A percentile compares a stretch with the other conserved stretches of the same genome.
These are phyloP conservation scores for Sceloporus tristichus DNA, from an alignment of 2,113 vertebrate genomes.

Conservation along the genomic window DNA sequence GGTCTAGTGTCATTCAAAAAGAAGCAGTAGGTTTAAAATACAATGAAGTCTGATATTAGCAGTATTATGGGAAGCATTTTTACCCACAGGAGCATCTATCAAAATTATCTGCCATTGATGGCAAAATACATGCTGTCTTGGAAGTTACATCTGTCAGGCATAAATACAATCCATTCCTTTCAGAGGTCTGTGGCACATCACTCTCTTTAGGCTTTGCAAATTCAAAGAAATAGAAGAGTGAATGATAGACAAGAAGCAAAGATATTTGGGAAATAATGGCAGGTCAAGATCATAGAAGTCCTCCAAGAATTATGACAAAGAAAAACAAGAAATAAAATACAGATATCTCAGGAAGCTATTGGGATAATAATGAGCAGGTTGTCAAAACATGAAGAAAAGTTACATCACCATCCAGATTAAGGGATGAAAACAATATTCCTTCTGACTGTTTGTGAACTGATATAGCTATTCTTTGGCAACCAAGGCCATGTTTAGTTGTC, in stretches of 20 bases:
- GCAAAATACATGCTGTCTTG: constrained; percentile 63
- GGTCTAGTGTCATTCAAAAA: constrained; percentile 61
- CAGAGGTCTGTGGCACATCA: constrained; percentile 33
- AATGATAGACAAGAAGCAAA: constrained; percentile 23
- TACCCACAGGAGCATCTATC: constrained; percentile 47
- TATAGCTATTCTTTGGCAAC: neutral
- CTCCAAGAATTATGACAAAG: constrained; percentile 28
- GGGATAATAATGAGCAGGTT: constrained; percentile 6
- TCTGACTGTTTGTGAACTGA: neutral
- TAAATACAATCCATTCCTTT: constrained; percentile 35
- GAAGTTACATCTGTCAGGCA: neutral
- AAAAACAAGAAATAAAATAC: neutral
- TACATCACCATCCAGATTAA: neutral
- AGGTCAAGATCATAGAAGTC: neutral
- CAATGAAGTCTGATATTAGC: constrained; percentile 57
- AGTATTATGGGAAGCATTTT: constrained; percentile 50
- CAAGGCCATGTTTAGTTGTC: neutral
- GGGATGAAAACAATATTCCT: constrained; percentile 1
- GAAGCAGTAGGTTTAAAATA: constrained; percentile 51
- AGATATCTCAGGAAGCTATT: constrained; percentile 15
- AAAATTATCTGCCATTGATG: constrained; percentile 60
- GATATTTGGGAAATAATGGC: neutral
- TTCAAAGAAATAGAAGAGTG: constrained; percentile 30
- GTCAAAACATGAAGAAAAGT: neutral
- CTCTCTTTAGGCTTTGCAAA: constrained; percentile 8